Evolutionary conservation across 2,888 invertebrate genomes (phyloP).

Genomic region (Acrobasis consociella): DNA sequence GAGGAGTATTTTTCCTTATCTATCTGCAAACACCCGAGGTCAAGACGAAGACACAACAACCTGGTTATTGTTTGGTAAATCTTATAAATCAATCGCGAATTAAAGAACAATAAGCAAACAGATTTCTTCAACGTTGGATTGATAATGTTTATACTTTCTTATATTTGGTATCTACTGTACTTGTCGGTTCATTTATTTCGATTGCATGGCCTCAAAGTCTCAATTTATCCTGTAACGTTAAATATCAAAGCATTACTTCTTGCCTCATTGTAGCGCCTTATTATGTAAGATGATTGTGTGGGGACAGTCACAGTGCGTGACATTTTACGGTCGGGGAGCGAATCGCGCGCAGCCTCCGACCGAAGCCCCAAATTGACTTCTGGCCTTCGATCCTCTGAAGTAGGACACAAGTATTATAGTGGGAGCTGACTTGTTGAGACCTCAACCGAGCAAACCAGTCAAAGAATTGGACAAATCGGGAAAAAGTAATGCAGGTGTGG

Average conservation of each 20-base stretch:
- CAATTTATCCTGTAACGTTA: conserved; percentile 28
- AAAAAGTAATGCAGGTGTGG: conserved; percentile 3
- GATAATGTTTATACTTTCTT: not conserved
- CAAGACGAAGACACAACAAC: not conserved
- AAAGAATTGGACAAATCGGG: not conserved
- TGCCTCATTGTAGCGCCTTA: conserved; percentile 35
- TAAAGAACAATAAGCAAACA: not conserved
- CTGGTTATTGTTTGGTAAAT: not conserved
- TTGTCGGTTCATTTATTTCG: not conserved
- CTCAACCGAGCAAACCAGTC: not conserved
- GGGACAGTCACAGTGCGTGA: conserved; percentile 63
- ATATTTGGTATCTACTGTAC: not conserved
- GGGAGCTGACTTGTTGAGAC: conserved; percentile 42
- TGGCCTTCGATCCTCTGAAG: conserved; percentile 63
- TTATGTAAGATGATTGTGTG: conserved; percentile 56
- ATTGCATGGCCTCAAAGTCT: conserved; percentile 17
- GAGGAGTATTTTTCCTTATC: no score
- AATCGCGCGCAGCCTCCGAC: conserved; percentile 55
- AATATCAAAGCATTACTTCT: conserved; percentile 33
- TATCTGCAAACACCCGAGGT: not conserved
- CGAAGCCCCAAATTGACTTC: conserved; percentile 67
- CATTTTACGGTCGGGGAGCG: conserved; percentile 63
- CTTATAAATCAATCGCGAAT: not conserved
- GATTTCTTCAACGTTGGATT: not conserved
- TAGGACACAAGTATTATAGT: conserved; percentile 55